Evolutionary conservation across 2,888 invertebrate genomes (phyloP), one percentile per base, ranked within the genome.

Genomic region (Eumacrocentrus americanus): DNA sequence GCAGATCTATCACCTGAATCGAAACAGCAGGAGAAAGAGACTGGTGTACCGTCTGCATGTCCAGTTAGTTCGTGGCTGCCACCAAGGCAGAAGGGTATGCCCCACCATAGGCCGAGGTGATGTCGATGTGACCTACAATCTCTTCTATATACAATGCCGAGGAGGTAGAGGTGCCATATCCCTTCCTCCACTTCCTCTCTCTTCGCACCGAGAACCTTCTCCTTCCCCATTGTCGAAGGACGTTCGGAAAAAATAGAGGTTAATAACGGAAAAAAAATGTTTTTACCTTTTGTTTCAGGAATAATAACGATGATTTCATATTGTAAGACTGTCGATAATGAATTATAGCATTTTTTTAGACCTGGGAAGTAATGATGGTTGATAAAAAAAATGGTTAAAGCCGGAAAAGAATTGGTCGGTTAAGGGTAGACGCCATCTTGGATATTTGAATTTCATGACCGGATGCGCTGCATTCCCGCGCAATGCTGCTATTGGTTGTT

Each of bases 11-110:
- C 75, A 72, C 73, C 75, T 74, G 75, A 68, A 70, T 73, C 72
- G 69, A 69, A 65, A 67, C 74, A 72, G 63, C 66, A 65, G 70
- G 72, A 72, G 75, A 77, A 74, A 76, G 75, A 76, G 74, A 78
- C 78, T 78, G 77, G 67, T 65, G 66, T 68, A 70, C 69, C 67
- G 74, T 72, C 72, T 71, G 73, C 69, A 70, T 77, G 78, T 78
- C 79, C 78, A 78, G 79, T 78, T 79, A 78, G 75, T 73, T 77
- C 69, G 73, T 69, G 71, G 72, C 74, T 72, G 70, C 72, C 70
- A 70, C 67, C 53, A 53, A 38, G 65, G 71, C 74, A 76, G 73
- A 76, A 76, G 76, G 73, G 72, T 72, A 72, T 68, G 63, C 73
- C 72, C 72, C 73, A 64, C 70, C 72, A 67, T 68, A 11, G 44